Conservation (phyloP, 2,797 vertebrate genomes). For the Ceyx erithaca region DNA sequence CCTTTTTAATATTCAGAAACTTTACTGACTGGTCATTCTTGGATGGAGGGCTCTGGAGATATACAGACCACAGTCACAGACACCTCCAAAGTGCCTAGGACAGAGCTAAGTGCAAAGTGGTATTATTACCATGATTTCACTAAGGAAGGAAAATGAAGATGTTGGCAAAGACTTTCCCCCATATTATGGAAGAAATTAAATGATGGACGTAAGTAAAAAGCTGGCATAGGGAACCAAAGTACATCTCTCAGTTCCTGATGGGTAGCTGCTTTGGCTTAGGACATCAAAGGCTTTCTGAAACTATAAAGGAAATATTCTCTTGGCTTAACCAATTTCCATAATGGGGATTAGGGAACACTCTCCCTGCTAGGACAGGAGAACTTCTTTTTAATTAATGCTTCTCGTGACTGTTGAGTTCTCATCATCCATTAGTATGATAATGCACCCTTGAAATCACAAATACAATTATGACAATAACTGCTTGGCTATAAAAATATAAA, state of each 20-base stretch:
- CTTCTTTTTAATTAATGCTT: slow-evolving; percentile 47
- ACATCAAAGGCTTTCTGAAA: slow-evolving; percentile 36
- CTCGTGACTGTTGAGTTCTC: slow-evolving; percentile 7
- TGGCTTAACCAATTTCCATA: slow-evolving; percentile 52
- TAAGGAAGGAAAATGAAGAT: slow-evolving; percentile 48
- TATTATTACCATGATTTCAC: slow-evolving; percentile 32
- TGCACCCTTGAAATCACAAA: slow-evolving; percentile 35
- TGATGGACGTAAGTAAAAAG: slow-evolving; percentile 34
- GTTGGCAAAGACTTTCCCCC: slow-evolving; percentile 13
- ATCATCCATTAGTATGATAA: slow-evolving; percentile 22
- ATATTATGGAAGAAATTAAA: slow-evolving; percentile 45
- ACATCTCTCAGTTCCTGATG: slow-evolving; percentile 16
- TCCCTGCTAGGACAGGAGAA: slow-evolving; percentile 22
- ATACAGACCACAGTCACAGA: neutral
- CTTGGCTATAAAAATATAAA: neutral
- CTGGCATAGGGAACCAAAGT: slow-evolving; percentile 43
- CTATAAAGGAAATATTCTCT: slow-evolving; percentile 22
- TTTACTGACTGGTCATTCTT: slow-evolving; percentile 23
- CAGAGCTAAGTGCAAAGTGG: slow-evolving; percentile 15
- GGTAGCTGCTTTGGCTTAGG: slow-evolving; percentile 47
- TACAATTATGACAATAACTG: neutral
- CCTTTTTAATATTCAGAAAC: slow-evolving; percentile 50
- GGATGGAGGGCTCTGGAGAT: neutral
- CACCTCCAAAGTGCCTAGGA: neutral
- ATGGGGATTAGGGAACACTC: slow-evolving; percentile 36